These are phyloP conservation scores for Aspidoscelis tigris DNA, from an alignment of 2,113 vertebrate genomes.

Conservation along the genomic window DNA sequence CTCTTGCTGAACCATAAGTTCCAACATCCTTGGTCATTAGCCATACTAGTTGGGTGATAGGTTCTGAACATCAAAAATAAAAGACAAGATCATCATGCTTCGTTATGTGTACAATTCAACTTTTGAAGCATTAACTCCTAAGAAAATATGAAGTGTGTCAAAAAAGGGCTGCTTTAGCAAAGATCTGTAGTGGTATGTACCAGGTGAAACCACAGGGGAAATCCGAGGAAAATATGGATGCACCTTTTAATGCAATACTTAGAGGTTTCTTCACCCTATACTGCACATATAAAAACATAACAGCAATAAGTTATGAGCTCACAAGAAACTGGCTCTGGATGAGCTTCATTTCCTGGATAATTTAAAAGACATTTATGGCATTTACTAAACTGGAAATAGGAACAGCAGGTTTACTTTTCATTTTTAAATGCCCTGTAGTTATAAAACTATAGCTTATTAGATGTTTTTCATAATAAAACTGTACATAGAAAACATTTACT, in stretches of 20 bases:
- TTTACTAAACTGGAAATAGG: not conserved
- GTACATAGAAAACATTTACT: not conserved
- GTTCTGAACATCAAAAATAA: no score
- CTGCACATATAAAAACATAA: not conserved
- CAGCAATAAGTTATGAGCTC: not conserved
- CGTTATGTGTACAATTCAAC: not conserved
- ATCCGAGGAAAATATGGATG: not conserved
- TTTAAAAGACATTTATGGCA: not conserved
- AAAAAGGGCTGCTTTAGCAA: not conserved
- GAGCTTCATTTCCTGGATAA: not conserved
- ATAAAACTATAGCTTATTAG: no score
- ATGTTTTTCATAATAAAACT: conserved; percentile 3
- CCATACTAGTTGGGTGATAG: no score
- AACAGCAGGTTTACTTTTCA: not conserved
- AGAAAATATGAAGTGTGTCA: not conserved
- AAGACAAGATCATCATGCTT: no score
- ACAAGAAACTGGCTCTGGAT: not conserved
- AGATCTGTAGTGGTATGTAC: not conserved
- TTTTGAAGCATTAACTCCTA: conserved; percentile 7
- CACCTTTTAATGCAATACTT: not conserved
- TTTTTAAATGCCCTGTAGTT: not conserved
- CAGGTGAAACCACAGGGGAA: not conserved
- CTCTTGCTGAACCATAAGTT: no score
- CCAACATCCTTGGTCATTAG: no score
- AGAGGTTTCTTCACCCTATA: not conserved